Evolutionary conservation across 1,140 invertebrate genomes (phyloP), one percentile per base, ranked within the genome.

Genomic region (Drosophila bocqueti): DNA sequence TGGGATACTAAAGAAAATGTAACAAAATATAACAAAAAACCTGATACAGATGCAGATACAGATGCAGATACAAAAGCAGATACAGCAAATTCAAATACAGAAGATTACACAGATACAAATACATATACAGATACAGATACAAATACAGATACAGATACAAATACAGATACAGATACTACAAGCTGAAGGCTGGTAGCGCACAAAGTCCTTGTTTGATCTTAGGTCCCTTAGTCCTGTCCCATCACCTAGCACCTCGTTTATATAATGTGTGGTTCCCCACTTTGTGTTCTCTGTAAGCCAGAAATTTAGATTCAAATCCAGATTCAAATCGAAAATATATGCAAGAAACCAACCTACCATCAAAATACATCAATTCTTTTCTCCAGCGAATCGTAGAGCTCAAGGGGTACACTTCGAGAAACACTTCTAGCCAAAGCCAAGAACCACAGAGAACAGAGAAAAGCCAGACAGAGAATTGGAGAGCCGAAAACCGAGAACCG

Each of bases 361-460:
- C 10, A 10, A 34, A 69, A 43, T 26, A 47, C 13, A 49, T 60
- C 47, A 65, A 61, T 69, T 84, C 50, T 84, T 84, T 76, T 62
- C 63, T 62, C 61, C 81, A 84, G 81, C 63, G 76, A 79, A 73
- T 61, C 62, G 72, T 83, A 79, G 82, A 73, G 66, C 81, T 79
- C 64, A 63, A 74, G 68, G 57, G 64, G 46, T 69, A 63, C 79
- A 63, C 79, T 72, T 40, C 66, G 66, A 65, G 79, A 65, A 46
- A 80, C 36, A 46, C 85, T 76, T 58, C 52, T 34, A 67, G 63
- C 55, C 68, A 68, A 72, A 67, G 34, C 50, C 42, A 61, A 64
- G 62, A 65, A 46, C 62, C 50, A 72, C 16, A 54, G 26, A 54
- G 21, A 77, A 57, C 38, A 10, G 49, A 29, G 26, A 46, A 26